Percentiles rank a stretch among this genome's conserved stretches.
Conservation (phyloP, 2,797 vertebrate genomes). For the Sebastes itinus region DNA sequence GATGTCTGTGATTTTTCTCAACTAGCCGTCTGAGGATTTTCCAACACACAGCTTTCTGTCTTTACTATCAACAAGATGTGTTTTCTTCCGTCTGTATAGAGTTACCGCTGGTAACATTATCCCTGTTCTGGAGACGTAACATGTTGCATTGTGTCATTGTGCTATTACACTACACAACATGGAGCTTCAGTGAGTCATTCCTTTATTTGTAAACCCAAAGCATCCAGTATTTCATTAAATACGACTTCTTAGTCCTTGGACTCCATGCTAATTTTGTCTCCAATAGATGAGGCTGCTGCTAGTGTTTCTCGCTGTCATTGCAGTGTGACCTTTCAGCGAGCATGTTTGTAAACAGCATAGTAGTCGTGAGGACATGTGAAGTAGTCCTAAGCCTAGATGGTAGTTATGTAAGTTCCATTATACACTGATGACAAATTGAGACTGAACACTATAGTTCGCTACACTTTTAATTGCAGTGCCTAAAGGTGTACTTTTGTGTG, state of each 20-base stretch:
- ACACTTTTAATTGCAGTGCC: neutral
- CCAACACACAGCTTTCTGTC: neutral
- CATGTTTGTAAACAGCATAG: constrained; percentile 48
- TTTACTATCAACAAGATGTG: constrained; percentile 17
- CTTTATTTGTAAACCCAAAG: constrained; percentile 19
- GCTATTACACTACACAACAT: neutral
- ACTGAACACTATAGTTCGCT: neutral
- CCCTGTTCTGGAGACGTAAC: neutral
- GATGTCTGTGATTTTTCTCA: constrained; percentile 15
- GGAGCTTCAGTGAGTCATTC: neutral
- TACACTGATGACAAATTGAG: constrained; percentile 19
- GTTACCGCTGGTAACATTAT: constrained; percentile 47
- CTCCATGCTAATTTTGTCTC: neutral
- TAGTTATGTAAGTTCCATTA: constrained; percentile 32
- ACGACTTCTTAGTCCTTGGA: neutral
- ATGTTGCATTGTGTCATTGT: constrained; percentile 20
- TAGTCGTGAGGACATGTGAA: constrained; percentile 27
- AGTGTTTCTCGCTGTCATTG: neutral
- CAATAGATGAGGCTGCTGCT: neutral
- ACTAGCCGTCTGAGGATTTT: constrained; percentile 5
- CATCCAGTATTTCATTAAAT: neutral
- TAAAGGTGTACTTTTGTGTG: constrained; percentile 34
- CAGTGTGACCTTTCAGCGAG: neutral
- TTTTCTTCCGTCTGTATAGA: constrained; percentile 37
- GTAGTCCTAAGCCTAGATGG: neutral